Base-by-base conservation (phyloP, 2,113 vertebrate genomes). In the Scytalopus superciliaris region DNA sequence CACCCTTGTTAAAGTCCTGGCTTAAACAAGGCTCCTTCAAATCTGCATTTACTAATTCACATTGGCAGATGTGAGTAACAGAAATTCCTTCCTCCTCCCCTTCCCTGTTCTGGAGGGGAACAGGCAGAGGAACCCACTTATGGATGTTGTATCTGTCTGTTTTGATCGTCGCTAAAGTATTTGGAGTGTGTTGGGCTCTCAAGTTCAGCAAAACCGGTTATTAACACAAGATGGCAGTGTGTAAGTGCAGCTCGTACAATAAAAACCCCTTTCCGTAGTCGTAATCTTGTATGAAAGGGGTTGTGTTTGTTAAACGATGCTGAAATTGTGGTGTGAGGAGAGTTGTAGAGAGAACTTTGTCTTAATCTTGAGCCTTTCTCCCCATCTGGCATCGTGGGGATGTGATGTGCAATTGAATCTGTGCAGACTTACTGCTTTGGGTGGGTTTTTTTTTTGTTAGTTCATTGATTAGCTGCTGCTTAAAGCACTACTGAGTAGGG, bases 161-260 rank as follows among this genome's bases (percentile, higher is more conserved):
- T 79, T 76, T 49, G 16, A 23, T 66, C 28, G 19, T 79, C 3
- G 1, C 50, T 78, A 3, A 87, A 72, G 23, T 37, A 40, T 33
- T 73, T 53, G 30, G 19, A 59, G 7, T 0, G 1, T 33, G 7
- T 14, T 75, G 18, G 12, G n/a, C 35, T 92, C 60, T 60, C 37
- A 50, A 17, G 13, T 86, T 88, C 35, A 72, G 47, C 53, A 80
- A 53, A 89, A 35, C 59, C 2, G 1, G 24, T 81, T 42, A 47
- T 90, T 52, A 82, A 92, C 98, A 97, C 96, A 93, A 98, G 98
- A 85, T 97, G 98, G 97, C 97, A 97, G 91, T 98, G 88, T 97
- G 79, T 74, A 85, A 95, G 62, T 95, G 33, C 56, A 72, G 12
- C 72, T 95, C 14, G 5, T 22, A 53, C 70, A 31, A 57, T 21